phyloP scores from a whole-genome alignment of 2,888 invertebrate genomes.

The Steromphala cineraria region DNA sequence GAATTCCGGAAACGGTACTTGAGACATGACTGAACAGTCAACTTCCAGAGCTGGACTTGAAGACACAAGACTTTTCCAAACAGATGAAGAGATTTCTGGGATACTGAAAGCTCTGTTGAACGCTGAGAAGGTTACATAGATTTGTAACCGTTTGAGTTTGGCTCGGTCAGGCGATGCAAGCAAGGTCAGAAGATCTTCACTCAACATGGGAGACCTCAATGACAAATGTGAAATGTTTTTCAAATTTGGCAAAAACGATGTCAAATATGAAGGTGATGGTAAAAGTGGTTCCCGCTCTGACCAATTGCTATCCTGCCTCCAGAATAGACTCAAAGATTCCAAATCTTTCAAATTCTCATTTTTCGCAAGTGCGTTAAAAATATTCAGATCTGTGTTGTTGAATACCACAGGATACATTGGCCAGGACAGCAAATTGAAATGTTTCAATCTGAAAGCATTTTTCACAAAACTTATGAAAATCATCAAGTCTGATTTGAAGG shows the following conservation, averaged over 20 bases:
- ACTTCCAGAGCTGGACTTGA: constrained; percentile 55
- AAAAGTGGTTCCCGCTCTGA: constrained; percentile 57
- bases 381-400: constrained; percentile 41
- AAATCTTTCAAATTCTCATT: constrained; percentile 57
- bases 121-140: constrained; percentile 55
- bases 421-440: constrained; percentile 59
- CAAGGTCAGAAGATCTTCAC: constrained; percentile 47
- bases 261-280: constrained; percentile 38
- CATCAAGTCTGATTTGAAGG: constrained; percentile 41
- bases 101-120: constrained; percentile 34
- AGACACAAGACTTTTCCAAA: constrained; percentile 50
- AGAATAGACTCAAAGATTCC: constrained; percentile 58
- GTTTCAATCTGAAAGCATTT: constrained; percentile 56
- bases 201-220: constrained; percentile 62
- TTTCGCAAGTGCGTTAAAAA: constrained; percentile 52
- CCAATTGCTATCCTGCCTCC: constrained; percentile 54
- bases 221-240: constrained; percentile 49
- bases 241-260: constrained; percentile 46
- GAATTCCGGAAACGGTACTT: constrained; percentile 53
- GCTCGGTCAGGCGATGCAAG: constrained; percentile 44
- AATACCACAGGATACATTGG: constrained; percentile 53
- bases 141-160: constrained; percentile 49
- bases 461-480: constrained; percentile 50
- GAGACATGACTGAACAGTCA: constrained; percentile 53
- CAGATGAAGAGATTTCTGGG: constrained; percentile 46